A percentile compares a stretch with the other conserved stretches of the same genome.
Evolutionary conservation across 2,113 vertebrate genomes (phyloP).

Genomic region (Nestor notabilis): DNA sequence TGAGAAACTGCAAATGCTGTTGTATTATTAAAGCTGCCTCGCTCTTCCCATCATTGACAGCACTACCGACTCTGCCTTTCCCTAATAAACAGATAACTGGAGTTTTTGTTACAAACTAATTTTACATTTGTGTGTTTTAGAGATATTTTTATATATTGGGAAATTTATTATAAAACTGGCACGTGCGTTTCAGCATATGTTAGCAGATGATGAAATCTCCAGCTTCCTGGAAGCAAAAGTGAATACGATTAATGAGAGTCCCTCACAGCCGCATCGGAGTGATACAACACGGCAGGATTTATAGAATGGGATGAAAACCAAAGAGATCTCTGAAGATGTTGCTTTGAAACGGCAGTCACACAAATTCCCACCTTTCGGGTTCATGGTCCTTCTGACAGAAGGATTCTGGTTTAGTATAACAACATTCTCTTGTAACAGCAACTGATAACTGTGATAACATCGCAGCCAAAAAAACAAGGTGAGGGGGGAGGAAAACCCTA

Average conservation of each 20-base stretch:
- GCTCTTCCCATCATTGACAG: constrained; percentile 19
- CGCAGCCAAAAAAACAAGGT: not conserved
- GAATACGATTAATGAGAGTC: constrained; percentile 34
- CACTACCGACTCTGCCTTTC: not conserved
- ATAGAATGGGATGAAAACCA: constrained; percentile 7
- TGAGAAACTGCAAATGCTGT: constrained; percentile 24
- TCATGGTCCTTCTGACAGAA: not conserved
- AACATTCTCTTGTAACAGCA: not conserved
- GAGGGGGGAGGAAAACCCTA: accelerated
- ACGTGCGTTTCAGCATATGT: constrained; percentile 31
- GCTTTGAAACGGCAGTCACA: not conserved
- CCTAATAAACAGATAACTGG: constrained; percentile 39
- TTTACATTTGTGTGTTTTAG: not conserved
- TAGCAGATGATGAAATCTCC: constrained; percentile 41
- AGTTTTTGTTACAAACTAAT: constrained; percentile 36
- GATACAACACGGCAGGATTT: not conserved
- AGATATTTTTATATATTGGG: constrained; percentile 20
- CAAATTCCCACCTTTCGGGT: not conserved
- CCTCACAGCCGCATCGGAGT: constrained; percentile 8
- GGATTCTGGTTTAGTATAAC: not conserved
- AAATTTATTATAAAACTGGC: constrained; percentile 38
- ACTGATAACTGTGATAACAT: no score
- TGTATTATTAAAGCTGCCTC: constrained; percentile 57
- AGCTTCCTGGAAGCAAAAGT: constrained; percentile 20
- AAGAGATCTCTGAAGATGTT: constrained; percentile 6